Evolutionary conservation across 2,113 vertebrate genomes (phyloP), one percentile per base, ranked within the genome.

Genomic region (Stegostoma tigrinum): DNA sequence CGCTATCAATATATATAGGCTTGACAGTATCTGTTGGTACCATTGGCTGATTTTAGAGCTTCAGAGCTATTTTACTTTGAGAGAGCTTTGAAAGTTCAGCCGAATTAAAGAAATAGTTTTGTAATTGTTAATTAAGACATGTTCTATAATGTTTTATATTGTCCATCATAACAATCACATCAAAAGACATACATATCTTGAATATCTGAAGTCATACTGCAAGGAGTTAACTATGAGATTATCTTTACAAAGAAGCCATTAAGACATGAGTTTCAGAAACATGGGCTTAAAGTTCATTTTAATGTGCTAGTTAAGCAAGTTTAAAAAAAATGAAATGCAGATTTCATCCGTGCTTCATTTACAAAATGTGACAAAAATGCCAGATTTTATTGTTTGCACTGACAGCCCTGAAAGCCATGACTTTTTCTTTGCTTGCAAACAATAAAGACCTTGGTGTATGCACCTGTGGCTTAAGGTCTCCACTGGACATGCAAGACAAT

Each of bases 271-370:
- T 34, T 90, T 93, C 61, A 67, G 34, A 93, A 95, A 75, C 68
- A 45, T 95, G 68, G 68, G 15, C 27, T 72, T 95, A 95, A 72
- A 72, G 94, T 95, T 95, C 68, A 95, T 72, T 95, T 72, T 70
- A 95, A 95, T 95, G 45, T 72, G 67, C 68, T 75, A 52, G 94
- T 95, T 95, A 75, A 95, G 67, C n/a, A 45, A 70, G 67, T 67
- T 70, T 12, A 45, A 72, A 68, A 72, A 68, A 95, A 75, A 70
- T 95, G 94, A 95, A 95, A 48, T 95, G 68, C 94, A 95, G 94
- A 68, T 95, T 95, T 95, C 94, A 95, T 95, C 94, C 75, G 94
- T 70, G 94, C 67, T 72, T 95, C 42, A 72, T 95, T 95, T 95
- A 52, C 42, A 95, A 68, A 95, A 70, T 95, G 94, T 72, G 94